Base-by-base conservation (phyloP, 2,888 invertebrate genomes). In the Drosophila neonasuta region DNA sequence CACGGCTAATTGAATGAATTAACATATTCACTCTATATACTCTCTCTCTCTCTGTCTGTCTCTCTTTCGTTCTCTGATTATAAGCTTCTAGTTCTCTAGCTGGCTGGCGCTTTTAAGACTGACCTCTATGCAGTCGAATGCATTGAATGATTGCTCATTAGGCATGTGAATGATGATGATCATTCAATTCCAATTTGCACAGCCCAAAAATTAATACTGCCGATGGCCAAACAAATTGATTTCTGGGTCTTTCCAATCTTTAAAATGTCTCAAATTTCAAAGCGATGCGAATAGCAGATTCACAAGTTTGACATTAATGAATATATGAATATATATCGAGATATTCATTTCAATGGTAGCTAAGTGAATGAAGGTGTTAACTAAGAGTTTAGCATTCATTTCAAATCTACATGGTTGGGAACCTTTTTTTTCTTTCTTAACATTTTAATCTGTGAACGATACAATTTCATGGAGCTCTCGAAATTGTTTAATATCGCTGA, bases 1-100 rank as follows among this genome's bases (percentile, higher is more conserved):
- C 54, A 60, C 55, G 64, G 78, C 73, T 81, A 81, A 81, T 81
- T 81, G 81, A 81, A 86, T 86, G 81, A 81, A 86, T 83, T 86
- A 77, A 65, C 81, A 77, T 80, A 68, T 71, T 68, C 61, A 68
- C 51, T 13, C 24, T 32, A 13, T 45, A 34, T 36, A 10, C 3
- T 44, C 32, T n/a, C 5, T 29, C 29, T 17, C 52, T 29, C 10
- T n/a, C 17, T 6, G 4, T n/a, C 17, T 6, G 4, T 24, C 9
- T 3, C 20, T 20, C 20, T 24, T 24, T 24, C 6, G 24, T 6
- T 24, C 6, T 24, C 24, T 20, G 32, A 6, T 17, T 34, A 46
- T 56, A 36, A 56, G 20, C 32, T 36, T 46, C 13, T 46, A 24
- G 34, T 8, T 11, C n/a, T 13, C 11, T 17, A 34, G n/a, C 9